Conservation (phyloP, 2,888 invertebrate genomes). For the Pollenia angustigena region DNA sequence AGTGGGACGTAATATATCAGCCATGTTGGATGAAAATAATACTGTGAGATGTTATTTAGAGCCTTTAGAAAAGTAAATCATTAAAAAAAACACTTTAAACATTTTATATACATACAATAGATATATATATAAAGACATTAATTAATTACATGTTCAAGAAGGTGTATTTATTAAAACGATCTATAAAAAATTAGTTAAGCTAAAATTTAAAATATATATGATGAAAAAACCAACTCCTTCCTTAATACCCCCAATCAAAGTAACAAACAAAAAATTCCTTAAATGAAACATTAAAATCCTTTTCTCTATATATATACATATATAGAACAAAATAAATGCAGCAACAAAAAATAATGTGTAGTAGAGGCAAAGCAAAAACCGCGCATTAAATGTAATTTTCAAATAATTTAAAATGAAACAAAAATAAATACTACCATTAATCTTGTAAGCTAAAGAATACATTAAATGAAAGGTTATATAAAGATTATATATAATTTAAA, state of each 20-base stretch:
- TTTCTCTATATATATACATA: slow-evolving; percentile 49
- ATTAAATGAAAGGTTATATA: slow-evolving; percentile 67
- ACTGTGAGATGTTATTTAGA: slow-evolving; percentile 94
- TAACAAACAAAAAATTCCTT: slow-evolving; percentile 69
- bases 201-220: slow-evolving; percentile 51
- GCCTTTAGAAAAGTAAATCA: slow-evolving; percentile 85
- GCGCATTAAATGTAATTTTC: slow-evolving; percentile 73
- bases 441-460: slow-evolving; percentile 63
- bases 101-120: slow-evolving; percentile 56
- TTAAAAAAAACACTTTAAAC: slow-evolving; percentile 47
- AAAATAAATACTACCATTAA: slow-evolving; percentile 49
- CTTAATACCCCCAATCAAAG: slow-evolving; percentile 61
- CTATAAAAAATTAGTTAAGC: slow-evolving; percentile 56
- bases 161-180: slow-evolving; percentile 68
- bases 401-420: slow-evolving; percentile 48
- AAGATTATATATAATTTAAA: slow-evolving; percentile 46
- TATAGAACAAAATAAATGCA: neutral
- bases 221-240: slow-evolving; percentile 68
- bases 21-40: slow-evolving; percentile 92
- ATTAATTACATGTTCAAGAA: slow-evolving; percentile 65
- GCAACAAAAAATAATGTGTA: slow-evolving; percentile 67
- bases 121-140: slow-evolving; percentile 57
- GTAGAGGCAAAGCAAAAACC: slow-evolving; percentile 73
- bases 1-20: slow-evolving; percentile 85
- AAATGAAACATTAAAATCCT: slow-evolving; percentile 64